These are phyloP conservation scores for Myrmecophaga tridactyla DNA, from an alignment of 2,113 vertebrate species.

Conservation along the genomic window DNA sequence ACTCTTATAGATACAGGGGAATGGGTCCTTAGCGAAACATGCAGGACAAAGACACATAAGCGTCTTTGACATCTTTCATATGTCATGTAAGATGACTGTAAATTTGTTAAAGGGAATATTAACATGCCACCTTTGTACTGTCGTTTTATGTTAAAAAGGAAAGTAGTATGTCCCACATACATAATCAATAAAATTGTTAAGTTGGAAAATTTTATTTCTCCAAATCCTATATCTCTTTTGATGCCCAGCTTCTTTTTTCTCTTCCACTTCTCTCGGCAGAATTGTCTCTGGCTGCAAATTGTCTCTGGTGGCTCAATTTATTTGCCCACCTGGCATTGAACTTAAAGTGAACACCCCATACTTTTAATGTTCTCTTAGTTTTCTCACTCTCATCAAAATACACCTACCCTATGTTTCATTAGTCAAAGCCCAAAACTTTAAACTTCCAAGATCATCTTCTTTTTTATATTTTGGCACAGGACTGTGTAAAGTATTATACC, in stretches of 20 bases:
- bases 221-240: not conserved
- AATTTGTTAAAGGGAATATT: constrained; percentile 8
- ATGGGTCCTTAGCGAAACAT: not conserved
- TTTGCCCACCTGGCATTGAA: not conserved
- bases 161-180: constrained; percentile 11
- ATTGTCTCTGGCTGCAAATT: not conserved
- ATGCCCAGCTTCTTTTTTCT: constrained; percentile 22
- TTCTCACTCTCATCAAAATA: not conserved
- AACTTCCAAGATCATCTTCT: constrained; percentile 15
- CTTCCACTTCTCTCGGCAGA: not conserved
- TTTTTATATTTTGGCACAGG: constrained; percentile 38
- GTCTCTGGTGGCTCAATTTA: no score
- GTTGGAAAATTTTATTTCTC: constrained; percentile 13
- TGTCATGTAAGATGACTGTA: not conserved
- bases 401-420: not conserved
- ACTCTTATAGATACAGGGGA: not conserved
- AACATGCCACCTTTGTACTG: not conserved
- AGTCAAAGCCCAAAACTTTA: not conserved
- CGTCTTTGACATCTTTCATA: not conserved
- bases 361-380: not conserved
- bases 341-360: not conserved
- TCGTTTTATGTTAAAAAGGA: constrained; percentile 43
- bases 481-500: constrained; percentile 37
- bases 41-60: not conserved
- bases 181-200: constrained; percentile 49